Evolutionary conservation across 2,888 invertebrate species (phyloP).

Genomic region (Drosophila hawaiiensis): DNA sequence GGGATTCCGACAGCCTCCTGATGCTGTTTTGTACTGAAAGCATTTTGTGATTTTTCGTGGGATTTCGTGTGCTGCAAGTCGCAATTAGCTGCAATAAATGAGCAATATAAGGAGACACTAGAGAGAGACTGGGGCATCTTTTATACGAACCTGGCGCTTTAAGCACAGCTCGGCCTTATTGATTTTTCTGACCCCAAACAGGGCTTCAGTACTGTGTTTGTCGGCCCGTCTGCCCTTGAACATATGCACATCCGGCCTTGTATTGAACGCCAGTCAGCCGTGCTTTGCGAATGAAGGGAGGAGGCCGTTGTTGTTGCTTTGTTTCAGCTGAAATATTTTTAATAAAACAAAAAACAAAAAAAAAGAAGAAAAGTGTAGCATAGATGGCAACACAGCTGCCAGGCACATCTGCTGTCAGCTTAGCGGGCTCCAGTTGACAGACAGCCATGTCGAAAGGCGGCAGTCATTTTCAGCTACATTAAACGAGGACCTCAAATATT

Average conservation of each 20-base stretch:
- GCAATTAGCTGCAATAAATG: slow-evolving; percentile 85
- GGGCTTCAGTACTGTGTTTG: slow-evolving; percentile 26
- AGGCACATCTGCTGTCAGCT: slow-evolving; percentile 83
- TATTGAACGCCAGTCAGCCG: slow-evolving; percentile 71
- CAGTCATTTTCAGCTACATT: slow-evolving; percentile 63
- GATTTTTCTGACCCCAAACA: slow-evolving; percentile 55
- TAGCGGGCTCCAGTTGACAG: slow-evolving; percentile 56
- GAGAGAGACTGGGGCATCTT: slow-evolving; percentile 1
- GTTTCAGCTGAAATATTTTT: slow-evolving; percentile 63
- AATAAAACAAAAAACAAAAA: slow-evolving; percentile 59
- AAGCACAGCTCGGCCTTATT: slow-evolving; percentile 36
- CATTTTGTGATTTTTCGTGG: slow-evolving; percentile 79
- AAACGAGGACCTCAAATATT: slow-evolving; percentile 32
- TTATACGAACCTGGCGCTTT: slow-evolving; percentile 23
- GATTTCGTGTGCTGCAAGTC: slow-evolving; percentile 69
- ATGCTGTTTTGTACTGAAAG: slow-evolving; percentile 67
- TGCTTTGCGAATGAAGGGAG: slow-evolving; percentile 14
- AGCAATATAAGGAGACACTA: slow-evolving; percentile 77
- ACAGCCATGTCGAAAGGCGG: slow-evolving; percentile 62
- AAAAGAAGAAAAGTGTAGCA: slow-evolving; percentile 34
- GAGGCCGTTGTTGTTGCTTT: slow-evolving; percentile 30
- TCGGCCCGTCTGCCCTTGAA: slow-evolving; percentile 68
- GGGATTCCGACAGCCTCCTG: slow-evolving; percentile 63
- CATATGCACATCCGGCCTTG: slow-evolving; percentile 65
- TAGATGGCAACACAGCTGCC: slow-evolving; percentile 66